A percentile compares a stretch with the other conserved stretches of the same genome.
phyloP scores from a whole-genome alignment of 2,113 vertebrate genomes.

The Dasyprocta punctata region DNA sequence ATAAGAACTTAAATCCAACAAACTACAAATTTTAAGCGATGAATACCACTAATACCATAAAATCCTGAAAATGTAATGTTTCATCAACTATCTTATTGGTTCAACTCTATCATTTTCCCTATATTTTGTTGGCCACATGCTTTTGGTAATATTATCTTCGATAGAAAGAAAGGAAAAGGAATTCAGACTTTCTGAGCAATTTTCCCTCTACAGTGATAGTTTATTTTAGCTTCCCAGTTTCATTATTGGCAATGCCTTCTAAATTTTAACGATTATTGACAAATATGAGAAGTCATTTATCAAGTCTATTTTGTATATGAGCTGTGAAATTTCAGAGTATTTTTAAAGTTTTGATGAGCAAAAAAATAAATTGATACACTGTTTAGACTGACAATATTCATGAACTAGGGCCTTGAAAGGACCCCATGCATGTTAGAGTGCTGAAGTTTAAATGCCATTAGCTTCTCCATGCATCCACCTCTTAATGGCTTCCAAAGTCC shows the following conservation, averaged over 20 bases:
- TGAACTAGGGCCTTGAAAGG: not conserved
- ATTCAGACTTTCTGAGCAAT: not conserved
- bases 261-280: not conserved
- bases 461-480: not conserved
- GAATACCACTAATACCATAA: not conserved
- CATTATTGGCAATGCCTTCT: not conserved
- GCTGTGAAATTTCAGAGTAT: not conserved
- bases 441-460: not conserved
- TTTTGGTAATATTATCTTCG: slow-evolving; percentile 25
- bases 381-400: not conserved
- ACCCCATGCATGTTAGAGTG: not conserved
- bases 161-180: not conserved
- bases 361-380: not conserved
- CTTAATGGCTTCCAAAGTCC: not conserved
- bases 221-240: not conserved
- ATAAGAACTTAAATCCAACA: not conserved
- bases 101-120: not conserved
- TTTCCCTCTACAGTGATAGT: not conserved
- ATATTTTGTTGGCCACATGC: not conserved
- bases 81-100: not conserved
- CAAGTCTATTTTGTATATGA: not conserved
- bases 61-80: not conserved
- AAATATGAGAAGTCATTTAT: not conserved
- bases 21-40: not conserved
- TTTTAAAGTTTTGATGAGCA: not conserved